phyloP scores from a whole-genome alignment of 2,888 invertebrate genomes.

The Plagiodera versicolora region DNA sequence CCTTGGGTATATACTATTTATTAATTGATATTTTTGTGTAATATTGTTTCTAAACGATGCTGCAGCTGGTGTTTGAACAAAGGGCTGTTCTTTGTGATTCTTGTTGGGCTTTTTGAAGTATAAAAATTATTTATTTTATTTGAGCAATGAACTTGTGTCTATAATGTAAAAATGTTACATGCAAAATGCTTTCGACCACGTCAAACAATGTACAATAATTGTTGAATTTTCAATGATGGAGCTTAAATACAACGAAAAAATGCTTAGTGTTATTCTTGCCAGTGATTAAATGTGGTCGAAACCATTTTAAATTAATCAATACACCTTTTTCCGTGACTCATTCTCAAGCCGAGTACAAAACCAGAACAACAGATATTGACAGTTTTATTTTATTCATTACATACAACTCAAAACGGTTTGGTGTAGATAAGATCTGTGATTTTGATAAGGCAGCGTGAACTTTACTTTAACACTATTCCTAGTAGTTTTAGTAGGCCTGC shows the following conservation, averaged over 20 bases:
- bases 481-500: constrained; percentile 16
- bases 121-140: constrained; percentile 27
- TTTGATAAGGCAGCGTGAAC: constrained; percentile 21
- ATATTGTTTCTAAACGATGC: constrained; percentile 14
- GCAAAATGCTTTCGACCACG: constrained; percentile 25
- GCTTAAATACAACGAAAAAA: constrained; percentile 33
- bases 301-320: constrained; percentile 12
- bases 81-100: constrained; percentile 29
- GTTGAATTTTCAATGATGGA: constrained; percentile 18
- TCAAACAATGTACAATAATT: constrained; percentile 23
- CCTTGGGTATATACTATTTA: constrained; percentile 9
- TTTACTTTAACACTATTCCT: constrained; percentile 5
- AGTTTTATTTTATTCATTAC: no score
- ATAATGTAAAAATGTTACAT: constrained; percentile 21
- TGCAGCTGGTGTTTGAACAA: constrained; percentile 22
- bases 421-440: constrained; percentile 32
- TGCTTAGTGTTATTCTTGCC: constrained; percentile 28
- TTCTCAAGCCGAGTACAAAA: background rate
- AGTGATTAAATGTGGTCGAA: constrained; percentile 27
- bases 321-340: background rate
- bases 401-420: constrained; percentile 20
- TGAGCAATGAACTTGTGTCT: constrained; percentile 16
- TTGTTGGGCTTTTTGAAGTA: constrained; percentile 28
- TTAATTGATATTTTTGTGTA: constrained; percentile 16
- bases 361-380: background rate